A percentile compares a stretch with the other conserved stretches of the same genome.
These are phyloP conservation scores for Ochotona curzoniae DNA, from an alignment of 2,113 vertebrate species.

Conservation along the genomic window DNA sequence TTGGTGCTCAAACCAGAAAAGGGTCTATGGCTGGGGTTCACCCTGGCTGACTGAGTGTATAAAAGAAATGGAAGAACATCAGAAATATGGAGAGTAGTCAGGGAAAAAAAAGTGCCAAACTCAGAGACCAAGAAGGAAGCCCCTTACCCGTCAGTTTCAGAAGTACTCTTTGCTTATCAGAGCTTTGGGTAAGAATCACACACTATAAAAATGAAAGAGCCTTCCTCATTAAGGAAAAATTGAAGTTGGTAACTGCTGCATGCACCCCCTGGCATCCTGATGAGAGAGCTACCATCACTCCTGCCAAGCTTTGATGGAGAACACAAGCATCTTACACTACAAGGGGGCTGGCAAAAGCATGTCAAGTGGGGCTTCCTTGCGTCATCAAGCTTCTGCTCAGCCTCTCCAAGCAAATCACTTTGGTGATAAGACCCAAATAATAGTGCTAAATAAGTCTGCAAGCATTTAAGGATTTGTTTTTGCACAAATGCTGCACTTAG, in stretches of 20 bases:
- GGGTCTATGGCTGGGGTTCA: background rate
- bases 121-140: background rate
- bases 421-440: slow-evolving; percentile 9
- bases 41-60: background rate
- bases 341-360: background rate
- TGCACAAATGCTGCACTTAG: background rate
- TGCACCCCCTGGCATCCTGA: background rate
- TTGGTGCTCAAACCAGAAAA: background rate
- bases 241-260: slow-evolving; percentile 44
- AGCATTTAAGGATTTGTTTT: slow-evolving; percentile 14
- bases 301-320: slow-evolving; percentile 42
- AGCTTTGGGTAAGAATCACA: background rate
- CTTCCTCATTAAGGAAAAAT: background rate
- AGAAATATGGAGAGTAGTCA: background rate
- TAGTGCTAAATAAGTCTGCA: background rate
- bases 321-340: background rate
- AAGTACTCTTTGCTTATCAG: slow-evolving; percentile 1
- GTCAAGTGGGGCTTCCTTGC: background rate
- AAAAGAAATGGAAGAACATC: slow-evolving; percentile 4
- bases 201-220: background rate
- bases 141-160: background rate
- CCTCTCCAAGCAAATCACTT: slow-evolving; percentile 1
- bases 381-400: background rate
- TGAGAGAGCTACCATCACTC: background rate
- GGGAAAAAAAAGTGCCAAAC: background rate